Percentiles rank a stretch among this genome's conserved stretches.
Evolutionary conservation across 1,140 invertebrate genomes (phyloP).

Genomic region (Pomacea maculata): DNA sequence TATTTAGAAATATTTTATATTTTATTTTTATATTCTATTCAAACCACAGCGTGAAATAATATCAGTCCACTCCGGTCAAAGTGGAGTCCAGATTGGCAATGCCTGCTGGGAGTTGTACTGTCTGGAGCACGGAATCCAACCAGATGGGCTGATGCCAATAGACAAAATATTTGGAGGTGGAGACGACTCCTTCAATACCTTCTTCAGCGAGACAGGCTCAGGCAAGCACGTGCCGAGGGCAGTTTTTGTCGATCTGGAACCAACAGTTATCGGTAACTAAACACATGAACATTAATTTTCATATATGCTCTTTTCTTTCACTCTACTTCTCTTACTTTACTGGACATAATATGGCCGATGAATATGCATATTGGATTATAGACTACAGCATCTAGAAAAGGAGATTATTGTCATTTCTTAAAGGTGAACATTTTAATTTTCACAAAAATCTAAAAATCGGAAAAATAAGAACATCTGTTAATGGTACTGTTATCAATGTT

Average conservation of each 20-base stretch:
- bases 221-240: conserved; percentile 79
- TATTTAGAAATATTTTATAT: too few relatives aligned
- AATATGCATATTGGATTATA: too few relatives aligned
- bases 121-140: conserved; percentile 88
- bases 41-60: conserved; percentile 75
- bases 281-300: background rate
- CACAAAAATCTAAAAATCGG: too few relatives aligned
- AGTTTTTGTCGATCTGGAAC: conserved; percentile 83
- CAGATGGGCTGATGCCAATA: conserved; percentile 75
- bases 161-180: conserved; percentile 68
- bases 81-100: conserved; percentile 88
- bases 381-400: too few relatives aligned
- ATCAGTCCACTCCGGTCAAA: conserved; percentile 86
- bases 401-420: too few relatives aligned
- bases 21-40: background rate
- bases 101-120: conserved; percentile 86
- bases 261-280: conserved; percentile 76
- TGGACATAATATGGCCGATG: too few relatives aligned
- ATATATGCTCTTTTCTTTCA: background rate
- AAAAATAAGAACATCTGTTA: too few relatives aligned
- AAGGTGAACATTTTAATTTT: too few relatives aligned
- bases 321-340: too few relatives aligned
- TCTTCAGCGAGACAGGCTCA: conserved; percentile 83
- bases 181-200: conserved; percentile 87
- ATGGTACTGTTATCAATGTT: too few relatives aligned